Evolutionary conservation across 2,113 vertebrate species (phyloP).

Genomic region (Bubo blakistoni): DNA sequence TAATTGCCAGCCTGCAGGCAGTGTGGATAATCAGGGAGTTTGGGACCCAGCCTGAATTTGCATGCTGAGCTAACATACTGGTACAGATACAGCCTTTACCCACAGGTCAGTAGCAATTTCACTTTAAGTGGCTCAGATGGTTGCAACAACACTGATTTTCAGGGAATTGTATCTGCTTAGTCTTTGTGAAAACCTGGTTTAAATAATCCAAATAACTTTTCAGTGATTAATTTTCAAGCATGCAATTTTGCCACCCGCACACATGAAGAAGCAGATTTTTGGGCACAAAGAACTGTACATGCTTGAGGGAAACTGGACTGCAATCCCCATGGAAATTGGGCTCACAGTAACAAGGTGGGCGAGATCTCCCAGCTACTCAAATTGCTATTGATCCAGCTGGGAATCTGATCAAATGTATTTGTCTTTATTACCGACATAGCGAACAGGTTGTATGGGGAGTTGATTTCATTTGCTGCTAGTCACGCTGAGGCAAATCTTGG

Average conservation of each 20-base stretch:
- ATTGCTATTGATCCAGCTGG: conserved; percentile 47
- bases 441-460: not conserved
- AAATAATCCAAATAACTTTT: not conserved
- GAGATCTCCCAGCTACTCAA: conserved; percentile 13
- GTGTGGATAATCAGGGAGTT: not conserved
- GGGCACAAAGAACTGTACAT: not conserved
- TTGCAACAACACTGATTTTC: not conserved
- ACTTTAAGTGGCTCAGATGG: not conserved
- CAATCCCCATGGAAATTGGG: not conserved
- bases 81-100: not conserved
- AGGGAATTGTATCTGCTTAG: not conserved
- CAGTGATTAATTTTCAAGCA: not conserved
- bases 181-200: not conserved
- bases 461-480: conserved; percentile 4
- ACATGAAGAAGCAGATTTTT: not conserved
- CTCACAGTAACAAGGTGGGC: not conserved
- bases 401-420: conserved; percentile 33
- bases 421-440: not conserved
- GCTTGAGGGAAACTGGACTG: not conserved
- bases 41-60: not conserved
- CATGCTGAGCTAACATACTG: not conserved
- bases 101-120: not conserved
- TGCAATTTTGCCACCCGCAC: not conserved
- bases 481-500: not conserved
- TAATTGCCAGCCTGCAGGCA: not conserved